Base-by-base conservation (phyloP, 2,888 invertebrate genomes). In the Choreutis nemorana region DNA sequence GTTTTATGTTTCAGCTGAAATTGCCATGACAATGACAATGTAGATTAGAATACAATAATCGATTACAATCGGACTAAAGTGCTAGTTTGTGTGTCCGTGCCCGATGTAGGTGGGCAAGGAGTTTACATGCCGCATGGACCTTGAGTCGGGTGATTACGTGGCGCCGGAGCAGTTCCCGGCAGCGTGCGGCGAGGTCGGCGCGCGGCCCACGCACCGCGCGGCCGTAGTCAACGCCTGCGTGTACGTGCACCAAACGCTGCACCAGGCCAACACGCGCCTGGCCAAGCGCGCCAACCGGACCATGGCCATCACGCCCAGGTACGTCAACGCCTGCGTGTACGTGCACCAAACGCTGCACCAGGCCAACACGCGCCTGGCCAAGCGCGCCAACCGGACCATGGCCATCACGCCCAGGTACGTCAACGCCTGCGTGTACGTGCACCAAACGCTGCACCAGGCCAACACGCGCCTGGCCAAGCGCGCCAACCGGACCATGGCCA, bases 161-260 rank as follows among this genome's bases (percentile, higher is more conserved):
- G 82, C 91, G 18, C 97, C 98, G 1, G 91, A 92, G 49, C 87
- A 89, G 61, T 94, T 97, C 86, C 96, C 96, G 1, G 85, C 91
- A 1, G 90, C 91, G 2, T 96, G 94, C 59, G 85, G 87, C 15
- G 75, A 87, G 42, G 83, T 94, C 34, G 83, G 89, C 3, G 67
- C 86, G 2, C 84, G 88, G 14, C 92, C 94, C 3, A 81, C 82
- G 5, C 96, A 97, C 70, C 84, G 98, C 30, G 95, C 96, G 53
- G 97, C 97, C 10, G 96, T 99, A n/a, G 93, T 98, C 53, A 98
- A 99, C 75, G 94, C 97, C 1, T 96, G 94, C 62, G 98, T 99
- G 9, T 97, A 96, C 64, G 97, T 98, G 14, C 99, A 99, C 68
- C 95, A 95, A 75, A 97, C 98, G 0, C 81, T 99, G 37, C 96